These are phyloP conservation scores for Microcebus ravelobensis DNA, from an alignment of 2,113 vertebrate species.

Conservation along the genomic window DNA sequence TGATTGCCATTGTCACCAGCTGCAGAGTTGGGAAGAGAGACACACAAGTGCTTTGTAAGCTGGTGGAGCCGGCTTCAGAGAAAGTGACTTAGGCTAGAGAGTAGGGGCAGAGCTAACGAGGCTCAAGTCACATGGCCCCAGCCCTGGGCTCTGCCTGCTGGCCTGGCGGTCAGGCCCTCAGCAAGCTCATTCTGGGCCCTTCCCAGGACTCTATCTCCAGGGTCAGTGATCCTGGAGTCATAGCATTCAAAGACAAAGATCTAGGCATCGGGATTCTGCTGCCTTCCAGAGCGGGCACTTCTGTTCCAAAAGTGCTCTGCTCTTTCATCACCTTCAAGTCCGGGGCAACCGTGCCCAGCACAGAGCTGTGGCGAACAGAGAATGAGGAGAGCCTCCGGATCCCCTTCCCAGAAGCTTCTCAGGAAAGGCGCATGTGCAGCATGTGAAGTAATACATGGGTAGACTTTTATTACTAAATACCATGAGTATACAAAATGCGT, in stretches of 20 bases:
- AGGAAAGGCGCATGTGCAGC: neutral
- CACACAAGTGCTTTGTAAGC: neutral
- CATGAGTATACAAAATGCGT: conserved; percentile 82
- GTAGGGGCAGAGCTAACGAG: neutral
- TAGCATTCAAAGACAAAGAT: neutral
- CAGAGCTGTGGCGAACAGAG: neutral
- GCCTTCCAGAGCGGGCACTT: neutral
- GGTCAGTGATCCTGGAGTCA: neutral
- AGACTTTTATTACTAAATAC: conserved; percentile 85
- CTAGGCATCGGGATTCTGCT: neutral
- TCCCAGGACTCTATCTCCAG: neutral
- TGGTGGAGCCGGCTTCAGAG: neutral
- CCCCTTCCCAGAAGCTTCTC: neutral
- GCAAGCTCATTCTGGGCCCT: neutral
- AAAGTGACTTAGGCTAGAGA: neutral
- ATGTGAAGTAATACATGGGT: neutral
- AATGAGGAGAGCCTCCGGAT: accelerated
- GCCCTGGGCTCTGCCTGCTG: neutral
- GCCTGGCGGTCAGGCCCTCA: neutral
- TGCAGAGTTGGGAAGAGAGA: neutral
- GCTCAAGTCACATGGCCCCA: too few relatives aligned
- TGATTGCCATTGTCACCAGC: neutral
- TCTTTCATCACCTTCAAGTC: neutral
- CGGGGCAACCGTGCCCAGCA: too few relatives aligned
- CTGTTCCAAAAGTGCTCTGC: accelerated